Base-by-base conservation (phyloP, 2,113 vertebrate genomes). In the Heterocephalus glaber region DNA sequence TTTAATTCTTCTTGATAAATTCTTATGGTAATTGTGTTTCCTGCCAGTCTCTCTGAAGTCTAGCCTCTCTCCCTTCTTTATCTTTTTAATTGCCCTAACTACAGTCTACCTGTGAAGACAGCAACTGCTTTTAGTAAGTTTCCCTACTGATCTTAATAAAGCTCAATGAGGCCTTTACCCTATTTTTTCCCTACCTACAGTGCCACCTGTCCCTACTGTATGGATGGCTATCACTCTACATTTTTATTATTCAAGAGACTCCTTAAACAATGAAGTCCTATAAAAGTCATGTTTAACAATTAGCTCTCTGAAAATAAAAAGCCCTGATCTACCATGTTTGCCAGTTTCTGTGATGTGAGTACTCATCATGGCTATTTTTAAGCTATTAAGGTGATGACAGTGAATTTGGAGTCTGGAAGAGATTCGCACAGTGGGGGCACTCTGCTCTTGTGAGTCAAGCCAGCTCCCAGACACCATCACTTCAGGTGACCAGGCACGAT, bases 371-470 rank as follows among this genome's bases (percentile, higher is more conserved):
- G 66, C 44, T 44, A 41, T 65, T 91, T 84, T 76, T 54, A 88
- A 1, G 26, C 68, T 44, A 4, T n/a, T 28, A 17, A 17, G 20
- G 19, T 20, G 33, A 63, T 26, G 30, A 35, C 13, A 1, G 10
- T 4, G n/a, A 35, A 3, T 82, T 14, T 5, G 19, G 68, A 35
- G 16, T 2, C 56, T 76, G 49, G 60, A 63, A n/a, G 6, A 11
- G 35, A 61, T 1, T 12, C 7, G 1, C 0, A 26, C 11, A 1
- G 0, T 41, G 3, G 17, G 44, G 24, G 9, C 44, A 4, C 13
- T 41, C 26, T 52, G 47, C 49, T 22, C 8, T 47, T 22, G 47
- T 22, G 41, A 47, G 47, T 58, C 22, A 24, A 24, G 70, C 52
- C 38, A 35, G 70, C 24, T 70, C 13, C 11, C 11, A 66, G 30